phyloP scores from a whole-genome alignment of 2,113 vertebrate genomes.

The Numenius arquata region DNA sequence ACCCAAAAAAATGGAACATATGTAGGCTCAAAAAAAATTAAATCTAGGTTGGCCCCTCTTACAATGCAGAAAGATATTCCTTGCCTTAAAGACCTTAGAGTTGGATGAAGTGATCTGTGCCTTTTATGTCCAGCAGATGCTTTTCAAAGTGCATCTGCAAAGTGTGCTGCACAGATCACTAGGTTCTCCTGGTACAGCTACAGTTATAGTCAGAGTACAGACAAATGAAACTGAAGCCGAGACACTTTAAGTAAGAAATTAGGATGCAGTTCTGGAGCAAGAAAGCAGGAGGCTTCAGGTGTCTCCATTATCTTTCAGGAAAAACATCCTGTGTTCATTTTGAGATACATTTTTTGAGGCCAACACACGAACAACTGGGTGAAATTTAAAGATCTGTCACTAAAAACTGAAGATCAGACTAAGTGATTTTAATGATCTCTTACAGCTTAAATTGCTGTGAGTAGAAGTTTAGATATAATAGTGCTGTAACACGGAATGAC shows the following conservation, averaged over 20 bases:
- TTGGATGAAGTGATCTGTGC: background rate
- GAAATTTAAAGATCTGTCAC: background rate
- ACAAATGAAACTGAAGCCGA: background rate
- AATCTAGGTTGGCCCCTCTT: background rate
- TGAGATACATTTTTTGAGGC: background rate
- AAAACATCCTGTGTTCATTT: background rate
- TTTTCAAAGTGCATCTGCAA: background rate
- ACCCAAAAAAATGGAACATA: background rate
- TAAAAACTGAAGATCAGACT: background rate
- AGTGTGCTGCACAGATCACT: background rate
- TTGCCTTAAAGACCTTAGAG: background rate
- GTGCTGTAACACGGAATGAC: background rate
- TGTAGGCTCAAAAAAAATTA: background rate
- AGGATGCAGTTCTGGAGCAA: background rate
- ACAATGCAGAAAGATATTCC: fast-evolving
- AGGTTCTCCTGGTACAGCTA: background rate
- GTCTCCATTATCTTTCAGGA: background rate
- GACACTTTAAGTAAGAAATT: background rate
- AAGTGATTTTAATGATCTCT: background rate
- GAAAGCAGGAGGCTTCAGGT: background rate
- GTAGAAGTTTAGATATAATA: background rate
- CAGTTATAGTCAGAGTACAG: background rate
- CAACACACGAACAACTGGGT: background rate
- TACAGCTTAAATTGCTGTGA: background rate
- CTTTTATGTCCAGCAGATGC: too few species aligned